Conservation (phyloP, 2,888 invertebrate species). For the Limulus polyphemus region DNA sequence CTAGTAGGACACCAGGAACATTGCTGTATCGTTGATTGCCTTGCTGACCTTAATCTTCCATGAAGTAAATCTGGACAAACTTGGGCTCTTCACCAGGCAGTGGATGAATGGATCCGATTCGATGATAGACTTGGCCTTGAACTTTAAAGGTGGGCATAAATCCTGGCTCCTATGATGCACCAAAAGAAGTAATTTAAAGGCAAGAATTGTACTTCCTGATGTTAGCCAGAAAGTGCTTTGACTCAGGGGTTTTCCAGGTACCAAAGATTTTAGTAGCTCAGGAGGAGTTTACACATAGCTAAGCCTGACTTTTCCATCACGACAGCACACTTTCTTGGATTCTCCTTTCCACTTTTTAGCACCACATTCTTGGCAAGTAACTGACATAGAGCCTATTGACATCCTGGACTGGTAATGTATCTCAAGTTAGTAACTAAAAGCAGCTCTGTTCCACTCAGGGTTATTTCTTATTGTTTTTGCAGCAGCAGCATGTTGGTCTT, state of each 20-base stretch:
- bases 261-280: no score
- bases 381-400: no score
- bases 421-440: no score
- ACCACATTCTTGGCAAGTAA: no score
- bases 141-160: slow-evolving; percentile 7
- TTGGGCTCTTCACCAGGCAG: slow-evolving; percentile 3
- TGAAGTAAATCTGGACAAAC: slow-evolving; percentile 28
- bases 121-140: slow-evolving; percentile 9
- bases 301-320: no score
- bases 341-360: no score
- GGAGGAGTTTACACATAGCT: no score
- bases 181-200: slow-evolving; percentile 12
- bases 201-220: slow-evolving; percentile 3
- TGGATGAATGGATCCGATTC: slow-evolving; percentile 4
- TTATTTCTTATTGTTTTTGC: no score
- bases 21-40: slow-evolving; percentile 25
- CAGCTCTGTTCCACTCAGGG: no score
- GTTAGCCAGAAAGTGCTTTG: not conserved
- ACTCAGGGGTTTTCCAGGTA: not conserved
- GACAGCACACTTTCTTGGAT: no score
- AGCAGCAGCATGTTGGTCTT: no score
- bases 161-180: not conserved
- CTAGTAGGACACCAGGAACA: slow-evolving; percentile 27
- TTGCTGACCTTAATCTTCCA: slow-evolving; percentile 29
- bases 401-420: no score